These are phyloP conservation scores for Seriola aureovittata DNA, from an alignment of 2,113 vertebrate species.

Conservation along the genomic window DNA sequence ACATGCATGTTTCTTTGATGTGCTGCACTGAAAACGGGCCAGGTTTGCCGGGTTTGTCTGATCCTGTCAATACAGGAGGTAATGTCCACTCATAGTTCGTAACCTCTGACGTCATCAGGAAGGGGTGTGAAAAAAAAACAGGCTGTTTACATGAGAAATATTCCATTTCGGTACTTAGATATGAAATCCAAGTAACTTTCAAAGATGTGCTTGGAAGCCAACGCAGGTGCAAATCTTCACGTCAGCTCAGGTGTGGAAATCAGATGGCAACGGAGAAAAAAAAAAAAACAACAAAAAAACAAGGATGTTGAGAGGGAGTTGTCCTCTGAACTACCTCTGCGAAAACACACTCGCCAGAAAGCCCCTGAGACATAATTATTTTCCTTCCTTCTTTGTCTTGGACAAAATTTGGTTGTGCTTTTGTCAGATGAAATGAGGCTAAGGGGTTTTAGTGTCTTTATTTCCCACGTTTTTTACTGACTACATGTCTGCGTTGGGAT, in stretches of 20 bases:
- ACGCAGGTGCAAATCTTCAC: conserved; percentile 17
- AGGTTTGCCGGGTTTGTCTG: conserved; percentile 28
- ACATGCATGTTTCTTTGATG: conserved; percentile 7
- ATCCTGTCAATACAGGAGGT: conserved; percentile 23
- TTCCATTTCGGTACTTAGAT: neutral
- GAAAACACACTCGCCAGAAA: conserved; percentile 65
- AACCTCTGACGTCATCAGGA: neutral
- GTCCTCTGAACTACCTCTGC: conserved; percentile 71
- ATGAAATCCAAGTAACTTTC: conserved; percentile 6
- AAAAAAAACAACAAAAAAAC: neutral
- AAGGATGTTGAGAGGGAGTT: conserved; percentile 57
- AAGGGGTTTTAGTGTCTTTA: conserved; percentile 58
- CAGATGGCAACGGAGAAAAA: conserved; percentile 3
- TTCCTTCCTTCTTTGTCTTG: conserved; percentile 74
- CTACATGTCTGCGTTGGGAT: conserved; percentile 44
- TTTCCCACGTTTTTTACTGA: conserved; percentile 68
- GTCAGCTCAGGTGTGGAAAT: conserved; percentile 42
- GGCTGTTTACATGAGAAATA: conserved; percentile 12
- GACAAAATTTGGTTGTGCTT: conserved; percentile 52
- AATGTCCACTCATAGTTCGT: neutral
- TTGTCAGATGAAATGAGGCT: conserved; percentile 59
- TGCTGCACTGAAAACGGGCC: neutral
- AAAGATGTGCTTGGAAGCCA: neutral
- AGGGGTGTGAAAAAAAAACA: conserved; percentile 12
- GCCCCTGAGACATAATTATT: conserved; percentile 68